These are phyloP conservation scores for Tenualosa ilisha DNA, from an alignment of 2,797 vertebrate genomes.

Conservation along the genomic window DNA sequence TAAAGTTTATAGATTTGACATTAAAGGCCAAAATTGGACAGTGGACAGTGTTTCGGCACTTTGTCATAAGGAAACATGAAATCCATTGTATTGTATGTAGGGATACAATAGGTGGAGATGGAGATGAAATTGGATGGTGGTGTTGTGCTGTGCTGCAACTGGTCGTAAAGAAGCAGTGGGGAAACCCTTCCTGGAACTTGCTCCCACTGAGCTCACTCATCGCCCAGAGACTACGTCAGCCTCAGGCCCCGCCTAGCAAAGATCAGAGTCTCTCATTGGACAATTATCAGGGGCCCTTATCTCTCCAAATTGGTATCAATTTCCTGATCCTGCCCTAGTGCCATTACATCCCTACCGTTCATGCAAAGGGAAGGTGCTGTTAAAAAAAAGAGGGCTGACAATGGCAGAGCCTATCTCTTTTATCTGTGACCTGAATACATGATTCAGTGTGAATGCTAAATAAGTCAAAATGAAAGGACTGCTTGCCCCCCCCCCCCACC, in stretches of 20 bases:
- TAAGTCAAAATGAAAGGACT: constrained; percentile 42
- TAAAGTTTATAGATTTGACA: neutral
- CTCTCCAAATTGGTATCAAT: constrained; percentile 59
- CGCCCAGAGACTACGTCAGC: neutral
- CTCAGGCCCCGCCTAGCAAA: constrained; percentile 28
- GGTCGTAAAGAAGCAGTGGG: constrained; percentile 37
- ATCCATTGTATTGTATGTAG: too few species aligned
- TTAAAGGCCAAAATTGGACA: neutral
- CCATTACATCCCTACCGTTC: constrained; percentile 51
- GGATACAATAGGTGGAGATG: neutral
- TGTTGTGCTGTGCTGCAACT: neutral
- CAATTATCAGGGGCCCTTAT: constrained; percentile 46
- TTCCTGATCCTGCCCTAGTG: constrained; percentile 47
- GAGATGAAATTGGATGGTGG: neutral
- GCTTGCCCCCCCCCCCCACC: constrained; percentile 30
- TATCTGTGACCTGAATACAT: constrained; percentile 57
- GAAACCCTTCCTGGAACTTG: constrained; percentile 44
- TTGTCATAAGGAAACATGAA: too few species aligned
- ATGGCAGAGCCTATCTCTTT: constrained; percentile 47
- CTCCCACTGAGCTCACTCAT: neutral
- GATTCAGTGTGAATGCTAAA: constrained; percentile 48
- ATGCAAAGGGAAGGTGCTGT: constrained; percentile 32
- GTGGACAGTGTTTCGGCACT: neutral
- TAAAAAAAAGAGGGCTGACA: constrained; percentile 38
- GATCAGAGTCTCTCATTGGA: constrained; percentile 48